These are phyloP conservation scores for Tryphoninae sp. DNA, from an alignment of 2,888 invertebrate genomes.

Conservation along the genomic window DNA sequence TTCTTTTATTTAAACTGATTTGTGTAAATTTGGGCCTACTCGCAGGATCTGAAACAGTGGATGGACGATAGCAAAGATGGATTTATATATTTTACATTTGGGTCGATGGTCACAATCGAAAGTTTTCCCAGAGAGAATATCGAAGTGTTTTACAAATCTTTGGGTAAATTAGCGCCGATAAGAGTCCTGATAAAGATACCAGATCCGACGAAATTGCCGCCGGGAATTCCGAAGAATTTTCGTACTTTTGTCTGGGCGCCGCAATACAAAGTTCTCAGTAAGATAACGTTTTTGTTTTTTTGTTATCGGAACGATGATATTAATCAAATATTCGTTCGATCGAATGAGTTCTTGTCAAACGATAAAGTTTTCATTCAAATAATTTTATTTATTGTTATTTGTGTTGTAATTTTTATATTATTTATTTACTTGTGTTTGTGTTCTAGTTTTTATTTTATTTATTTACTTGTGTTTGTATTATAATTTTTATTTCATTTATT, in stretches of 20 bases:
- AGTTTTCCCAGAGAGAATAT: slow-evolving; percentile 69
- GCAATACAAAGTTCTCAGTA: slow-evolving; percentile 75
- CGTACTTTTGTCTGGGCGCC: slow-evolving; percentile 72
- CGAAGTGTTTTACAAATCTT: slow-evolving; percentile 70
- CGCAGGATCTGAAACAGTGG: slow-evolving; percentile 76
- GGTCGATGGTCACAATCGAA: slow-evolving; percentile 76
- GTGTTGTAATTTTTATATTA: not conserved
- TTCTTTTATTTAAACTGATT: too few species aligned
- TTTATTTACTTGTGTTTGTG: not conserved
- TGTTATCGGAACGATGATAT: not conserved
- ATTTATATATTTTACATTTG: slow-evolving; percentile 78
- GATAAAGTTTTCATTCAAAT: not conserved
- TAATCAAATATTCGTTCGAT: not conserved
- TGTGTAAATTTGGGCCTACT: not conserved
- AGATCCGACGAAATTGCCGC: slow-evolving; percentile 68
- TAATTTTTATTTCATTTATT: not conserved
- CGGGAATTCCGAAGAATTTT: slow-evolving; percentile 73
- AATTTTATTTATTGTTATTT: too few species aligned
- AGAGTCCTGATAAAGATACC: slow-evolving; percentile 74
- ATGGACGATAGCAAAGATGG: slow-evolving; percentile 75
- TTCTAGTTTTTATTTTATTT: slow-evolving; percentile 1
- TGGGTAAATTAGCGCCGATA: slow-evolving; percentile 74
- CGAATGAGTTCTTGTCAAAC: not conserved
- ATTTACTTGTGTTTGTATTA: not conserved
- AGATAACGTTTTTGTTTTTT: slow-evolving; percentile 48